Evolutionary conservation across 2,888 invertebrate species (phyloP), one percentile per base, ranked within the genome.

Genomic region (Maniola hyperantus): DNA sequence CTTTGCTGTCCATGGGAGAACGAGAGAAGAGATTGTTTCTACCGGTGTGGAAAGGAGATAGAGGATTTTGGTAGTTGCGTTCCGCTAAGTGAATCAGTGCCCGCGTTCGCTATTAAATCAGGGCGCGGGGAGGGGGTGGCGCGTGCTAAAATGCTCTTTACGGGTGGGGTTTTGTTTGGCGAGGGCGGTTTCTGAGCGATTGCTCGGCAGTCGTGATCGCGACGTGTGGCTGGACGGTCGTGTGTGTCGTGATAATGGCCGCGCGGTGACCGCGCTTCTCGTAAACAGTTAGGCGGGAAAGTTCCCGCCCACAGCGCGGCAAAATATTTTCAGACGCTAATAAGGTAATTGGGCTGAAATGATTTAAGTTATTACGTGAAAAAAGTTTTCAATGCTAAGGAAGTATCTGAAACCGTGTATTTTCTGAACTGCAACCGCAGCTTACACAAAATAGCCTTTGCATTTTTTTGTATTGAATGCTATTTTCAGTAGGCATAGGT

Each of bases 301-400:
- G 75, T 87, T 88, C 92, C 92, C 91, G 93, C 91, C 90, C 82
- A 83, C 80, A 83, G 84, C 73, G 79, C 82, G 80, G 76, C 93
- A 93, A 90, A 84, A 93, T 93, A 92, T 93, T 93, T 89, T 93
- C 93, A 83, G 93, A 93, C 92, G 92, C 92, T 83, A 93, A 93
- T 83, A 93, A 93, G 92, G 93, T 93, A 89, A 83, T 74, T 66
- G 48, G 57, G 20, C 42, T 57, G 15, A 57, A 42, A 57, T 42
- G 18, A 1, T 42, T n/a, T 42, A 20, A 39, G 11, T 5, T 42
- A 10, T 15, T 18, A 11, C 20, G 10, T n/a, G 1, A 10, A 6
- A n/a, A 20, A 13, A 20, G 15, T 11, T 20, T 39, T 13, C 5
- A 4, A 15, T 15, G 15, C 48, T 18, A 18, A n/a, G 5, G 5